Evolutionary conservation across 1,140 invertebrate species (phyloP).

Genomic region (Orius insidiosus): DNA sequence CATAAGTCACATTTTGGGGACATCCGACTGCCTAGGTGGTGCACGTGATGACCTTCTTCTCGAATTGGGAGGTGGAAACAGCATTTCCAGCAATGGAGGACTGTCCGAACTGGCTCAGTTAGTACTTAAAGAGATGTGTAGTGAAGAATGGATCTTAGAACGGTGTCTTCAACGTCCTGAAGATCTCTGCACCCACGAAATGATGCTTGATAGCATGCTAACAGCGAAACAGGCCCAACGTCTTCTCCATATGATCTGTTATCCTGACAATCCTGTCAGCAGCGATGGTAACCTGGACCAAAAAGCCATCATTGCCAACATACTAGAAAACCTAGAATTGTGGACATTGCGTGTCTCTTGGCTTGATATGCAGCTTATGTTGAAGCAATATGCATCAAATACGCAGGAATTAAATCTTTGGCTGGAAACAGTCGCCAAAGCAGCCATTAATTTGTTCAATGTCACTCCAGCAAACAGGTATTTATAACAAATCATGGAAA

Average conservation of each 20-base stretch:
- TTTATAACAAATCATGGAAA: not conserved
- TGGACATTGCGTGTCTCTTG: conserved; percentile 96
- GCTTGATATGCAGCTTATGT: conserved; percentile 89
- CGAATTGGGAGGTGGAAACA: conserved; percentile 34
- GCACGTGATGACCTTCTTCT: conserved; percentile 50
- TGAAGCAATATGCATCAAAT: conserved; percentile 58
- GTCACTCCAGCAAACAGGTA: conserved; percentile 14
- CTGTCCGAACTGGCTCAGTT: conserved; percentile 77
- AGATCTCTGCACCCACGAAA: conserved; percentile 69
- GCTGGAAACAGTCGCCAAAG: conserved; percentile 83
- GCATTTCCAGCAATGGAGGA: conserved; percentile 20
- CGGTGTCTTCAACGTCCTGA: conserved; percentile 84
- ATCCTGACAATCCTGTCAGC: conserved; percentile 62
- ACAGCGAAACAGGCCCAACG: conserved; percentile 64
- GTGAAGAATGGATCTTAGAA: conserved; percentile 91
- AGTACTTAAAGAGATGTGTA: conserved; percentile 82
- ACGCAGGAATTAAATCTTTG: conserved; percentile 60
- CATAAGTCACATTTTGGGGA: conserved; percentile 68
- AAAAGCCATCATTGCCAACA: conserved; percentile 58
- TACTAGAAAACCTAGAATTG: conserved; percentile 82
- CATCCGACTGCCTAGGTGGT: conserved; percentile 50
- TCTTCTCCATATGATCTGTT: conserved; percentile 90
- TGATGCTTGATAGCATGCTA: conserved; percentile 77
- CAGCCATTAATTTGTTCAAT: conserved; percentile 84
- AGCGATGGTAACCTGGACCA: conserved; percentile 62